Conservation (phyloP, 2,113 vertebrate genomes). For the Notarius quadriscutis region DNA sequence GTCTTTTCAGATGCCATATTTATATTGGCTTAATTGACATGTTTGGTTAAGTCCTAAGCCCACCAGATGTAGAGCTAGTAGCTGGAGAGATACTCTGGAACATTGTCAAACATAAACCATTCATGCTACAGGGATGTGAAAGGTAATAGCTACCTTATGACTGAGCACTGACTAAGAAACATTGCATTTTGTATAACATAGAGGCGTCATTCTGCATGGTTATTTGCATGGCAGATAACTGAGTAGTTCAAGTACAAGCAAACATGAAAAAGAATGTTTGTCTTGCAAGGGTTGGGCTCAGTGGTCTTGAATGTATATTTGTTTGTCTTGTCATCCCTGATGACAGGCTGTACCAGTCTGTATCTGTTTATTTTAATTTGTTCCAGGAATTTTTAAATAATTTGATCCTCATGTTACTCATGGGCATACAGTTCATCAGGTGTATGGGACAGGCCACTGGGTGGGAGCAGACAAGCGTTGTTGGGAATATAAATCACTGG, state of each 20-base stretch:
- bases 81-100: constrained; percentile 32
- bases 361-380: constrained; percentile 65
- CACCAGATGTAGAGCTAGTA: constrained; percentile 31
- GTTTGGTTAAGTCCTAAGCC: constrained; percentile 13
- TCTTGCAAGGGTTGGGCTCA: constrained; percentile 38
- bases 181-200: neutral
- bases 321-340: constrained; percentile 55
- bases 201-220: neutral
- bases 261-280: constrained; percentile 15
- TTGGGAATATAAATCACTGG: constrained; percentile 22
- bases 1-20: constrained; percentile 9
- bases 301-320: constrained; percentile 48
- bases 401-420: constrained; percentile 55
- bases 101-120: constrained; percentile 19
- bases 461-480: constrained; percentile 32
- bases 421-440: constrained; percentile 58
- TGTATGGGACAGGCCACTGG: constrained; percentile 54
- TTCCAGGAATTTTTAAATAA: constrained; percentile 54
- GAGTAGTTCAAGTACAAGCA: neutral
- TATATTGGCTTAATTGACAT: constrained; percentile 21
- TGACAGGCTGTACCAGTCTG: constrained; percentile 39
- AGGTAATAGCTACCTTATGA: constrained; percentile 35
- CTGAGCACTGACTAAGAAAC: neutral
- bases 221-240: constrained; percentile 1
- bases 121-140: constrained; percentile 20